Evolutionary conservation across 2,797 vertebrate genomes (phyloP).

Genomic region (Pelobates cultripes): DNA sequence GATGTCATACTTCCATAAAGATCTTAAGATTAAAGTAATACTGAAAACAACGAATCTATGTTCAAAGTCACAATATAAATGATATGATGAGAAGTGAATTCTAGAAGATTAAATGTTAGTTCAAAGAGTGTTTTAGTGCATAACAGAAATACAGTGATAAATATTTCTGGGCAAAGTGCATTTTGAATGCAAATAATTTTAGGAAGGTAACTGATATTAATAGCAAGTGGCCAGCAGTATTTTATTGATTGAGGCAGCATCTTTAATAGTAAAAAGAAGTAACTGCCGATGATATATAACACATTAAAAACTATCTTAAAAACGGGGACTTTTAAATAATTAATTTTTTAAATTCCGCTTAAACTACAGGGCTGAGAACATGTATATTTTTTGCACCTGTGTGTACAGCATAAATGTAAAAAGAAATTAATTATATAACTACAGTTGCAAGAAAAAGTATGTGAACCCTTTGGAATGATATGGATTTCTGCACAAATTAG

Average conservation of each 20-base stretch:
- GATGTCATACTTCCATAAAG: background rate
- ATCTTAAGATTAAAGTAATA: constrained; percentile 7
- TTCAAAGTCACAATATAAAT: background rate
- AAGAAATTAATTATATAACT: no score
- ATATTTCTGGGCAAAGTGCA: constrained; percentile 19
- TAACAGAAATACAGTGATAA: constrained; percentile 3
- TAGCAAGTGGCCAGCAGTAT: constrained; percentile 3
- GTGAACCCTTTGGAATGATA: no score
- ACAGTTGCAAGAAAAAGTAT: no score
- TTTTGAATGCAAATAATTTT: constrained; percentile 8
- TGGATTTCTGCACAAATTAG: no score
- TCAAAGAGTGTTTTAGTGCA: background rate
- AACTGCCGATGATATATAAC: constrained; percentile 4
- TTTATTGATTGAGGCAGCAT: constrained; percentile 1
- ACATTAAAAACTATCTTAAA: background rate
- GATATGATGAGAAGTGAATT: background rate
- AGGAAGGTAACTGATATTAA: constrained; percentile 3
- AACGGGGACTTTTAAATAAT: background rate
- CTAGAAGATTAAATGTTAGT: constrained; percentile 12
- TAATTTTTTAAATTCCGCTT: background rate
- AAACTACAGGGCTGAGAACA: no score
- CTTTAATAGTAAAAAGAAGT: background rate
- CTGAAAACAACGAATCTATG: background rate
- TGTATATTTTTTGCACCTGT: no score
- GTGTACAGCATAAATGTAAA: no score